Percentiles rank a stretch among this genome's conserved stretches.
phyloP scores from a whole-genome alignment of 2,797 vertebrate species.

The Poecilia wingei region DNA sequence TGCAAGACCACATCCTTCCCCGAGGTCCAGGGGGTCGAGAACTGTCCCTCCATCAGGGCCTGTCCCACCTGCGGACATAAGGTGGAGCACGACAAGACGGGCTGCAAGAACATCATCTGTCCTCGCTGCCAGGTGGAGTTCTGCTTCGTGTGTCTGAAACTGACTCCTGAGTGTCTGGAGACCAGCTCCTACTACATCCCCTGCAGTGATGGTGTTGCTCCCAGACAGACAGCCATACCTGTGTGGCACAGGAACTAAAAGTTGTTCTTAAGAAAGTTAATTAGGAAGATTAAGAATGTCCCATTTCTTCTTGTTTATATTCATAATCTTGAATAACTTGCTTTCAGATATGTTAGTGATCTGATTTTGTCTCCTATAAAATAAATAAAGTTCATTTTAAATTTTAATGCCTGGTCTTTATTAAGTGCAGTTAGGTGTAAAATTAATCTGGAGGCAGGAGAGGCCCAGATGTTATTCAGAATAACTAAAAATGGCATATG shows the following conservation, averaged over 20 bases:
- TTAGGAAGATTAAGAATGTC: too few species aligned
- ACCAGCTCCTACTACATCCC: slow-evolving; percentile 57
- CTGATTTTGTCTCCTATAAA: background rate
- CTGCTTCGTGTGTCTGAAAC: slow-evolving; percentile 83
- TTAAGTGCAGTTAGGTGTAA: background rate
- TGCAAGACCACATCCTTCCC: slow-evolving; percentile 46
- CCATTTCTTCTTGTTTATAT: background rate
- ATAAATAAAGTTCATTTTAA: background rate
- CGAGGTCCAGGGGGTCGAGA: slow-evolving; percentile 19
- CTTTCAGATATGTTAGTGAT: background rate
- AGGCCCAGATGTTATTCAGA: background rate
- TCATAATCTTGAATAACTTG: background rate
- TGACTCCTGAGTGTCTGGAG: slow-evolving; percentile 52
- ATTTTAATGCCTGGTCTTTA: background rate
- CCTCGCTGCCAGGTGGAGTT: slow-evolving; percentile 78
- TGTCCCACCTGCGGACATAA: slow-evolving; percentile 79
- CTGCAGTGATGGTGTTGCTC: slow-evolving; percentile 73
- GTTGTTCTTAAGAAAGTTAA: too few species aligned
- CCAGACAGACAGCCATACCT: slow-evolving; percentile 48
- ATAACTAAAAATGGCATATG: background rate
- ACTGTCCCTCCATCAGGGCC: slow-evolving; percentile 75
- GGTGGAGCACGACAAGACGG: slow-evolving; percentile 76
- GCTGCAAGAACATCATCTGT: slow-evolving; percentile 81
- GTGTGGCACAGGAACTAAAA: slow-evolving; percentile 9
- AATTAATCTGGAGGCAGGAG: background rate